These are phyloP conservation scores for Yponomeuta plumbellus DNA, from an alignment of 2,888 invertebrate genomes.

Conservation along the genomic window DNA sequence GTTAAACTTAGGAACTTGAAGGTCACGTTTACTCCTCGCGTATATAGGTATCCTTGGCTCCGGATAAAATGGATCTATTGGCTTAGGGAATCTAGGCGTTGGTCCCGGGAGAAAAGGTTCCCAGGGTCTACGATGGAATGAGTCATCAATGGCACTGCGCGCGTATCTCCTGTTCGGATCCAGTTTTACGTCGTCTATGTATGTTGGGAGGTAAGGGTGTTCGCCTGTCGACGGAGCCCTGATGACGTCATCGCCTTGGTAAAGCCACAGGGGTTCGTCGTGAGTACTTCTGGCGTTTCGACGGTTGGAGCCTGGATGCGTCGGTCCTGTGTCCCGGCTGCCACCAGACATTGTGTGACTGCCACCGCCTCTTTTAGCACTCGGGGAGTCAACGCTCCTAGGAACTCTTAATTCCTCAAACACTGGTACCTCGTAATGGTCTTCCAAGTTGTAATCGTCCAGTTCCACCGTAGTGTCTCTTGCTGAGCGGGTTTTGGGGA, in stretches of 20 bases:
- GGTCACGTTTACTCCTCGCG: neutral
- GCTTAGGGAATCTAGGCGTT: too few relatives aligned
- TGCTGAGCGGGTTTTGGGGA: neutral
- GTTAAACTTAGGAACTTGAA: neutral
- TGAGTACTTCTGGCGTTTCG: conserved; percentile 13
- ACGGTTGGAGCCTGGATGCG: conserved; percentile 15
- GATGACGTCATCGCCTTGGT: conserved; percentile 14
- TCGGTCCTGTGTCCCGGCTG: conserved; percentile 15
- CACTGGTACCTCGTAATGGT: neutral
- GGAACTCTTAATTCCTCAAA: neutral
- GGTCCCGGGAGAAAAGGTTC: neutral
- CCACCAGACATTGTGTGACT: neutral
- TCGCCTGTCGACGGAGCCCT: conserved; percentile 17
- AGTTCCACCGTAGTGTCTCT: neutral
- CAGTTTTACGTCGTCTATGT: conserved; percentile 15
- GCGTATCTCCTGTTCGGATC: conserved; percentile 16
- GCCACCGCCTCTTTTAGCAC: conserved; percentile 16
- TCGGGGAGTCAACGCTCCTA: conserved; percentile 16
- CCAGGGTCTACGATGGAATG: neutral
- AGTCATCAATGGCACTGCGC: neutral
- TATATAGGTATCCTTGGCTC: neutral
- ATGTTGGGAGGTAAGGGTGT: conserved; percentile 7
- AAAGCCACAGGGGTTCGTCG: conserved; percentile 13
- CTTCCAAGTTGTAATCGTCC: neutral
- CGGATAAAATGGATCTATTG: neutral